Evolutionary conservation across 2,888 invertebrate genomes (phyloP).

Genomic region (Trachelus tabidus): DNA sequence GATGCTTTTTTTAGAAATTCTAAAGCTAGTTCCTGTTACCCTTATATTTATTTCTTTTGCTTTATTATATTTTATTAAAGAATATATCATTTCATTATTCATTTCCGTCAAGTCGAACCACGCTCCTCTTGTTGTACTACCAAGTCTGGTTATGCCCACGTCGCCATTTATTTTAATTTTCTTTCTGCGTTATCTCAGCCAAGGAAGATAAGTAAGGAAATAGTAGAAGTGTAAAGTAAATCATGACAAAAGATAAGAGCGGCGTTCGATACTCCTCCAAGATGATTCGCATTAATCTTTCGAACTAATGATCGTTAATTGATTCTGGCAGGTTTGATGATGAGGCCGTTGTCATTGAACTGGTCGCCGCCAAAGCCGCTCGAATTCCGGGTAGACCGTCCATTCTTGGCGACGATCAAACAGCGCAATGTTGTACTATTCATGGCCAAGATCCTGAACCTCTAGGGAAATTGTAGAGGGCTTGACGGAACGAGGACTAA

Average conservation of each 20-base stretch:
- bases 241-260: conserved; percentile 14
- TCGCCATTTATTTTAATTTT: background rate
- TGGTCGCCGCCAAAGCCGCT: conserved; percentile 30
- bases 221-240: conserved; percentile 19
- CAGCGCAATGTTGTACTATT: conserved; percentile 26
- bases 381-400: conserved; percentile 37
- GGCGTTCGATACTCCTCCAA: background rate
- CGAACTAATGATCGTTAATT: background rate
- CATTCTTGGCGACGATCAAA: conserved; percentile 36
- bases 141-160: conserved; percentile 18
- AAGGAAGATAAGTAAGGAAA: no score
- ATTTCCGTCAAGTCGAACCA: no score
- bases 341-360: conserved; percentile 35
- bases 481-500: no score
- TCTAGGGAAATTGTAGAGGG: no score
- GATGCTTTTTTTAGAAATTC: no score
- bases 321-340: conserved; percentile 34
- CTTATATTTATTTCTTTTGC: no score
- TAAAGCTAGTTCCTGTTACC: no score
- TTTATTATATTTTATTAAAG: no score
- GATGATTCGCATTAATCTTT: no score
- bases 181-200: no score
- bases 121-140: conserved; percentile 28
- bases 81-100: no score
- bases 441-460: conserved; percentile 1